A percentile compares a stretch with the other conserved stretches of the same genome.
Conservation (phyloP, 2,888 invertebrate species). For the Cheilosia vernalis region DNA sequence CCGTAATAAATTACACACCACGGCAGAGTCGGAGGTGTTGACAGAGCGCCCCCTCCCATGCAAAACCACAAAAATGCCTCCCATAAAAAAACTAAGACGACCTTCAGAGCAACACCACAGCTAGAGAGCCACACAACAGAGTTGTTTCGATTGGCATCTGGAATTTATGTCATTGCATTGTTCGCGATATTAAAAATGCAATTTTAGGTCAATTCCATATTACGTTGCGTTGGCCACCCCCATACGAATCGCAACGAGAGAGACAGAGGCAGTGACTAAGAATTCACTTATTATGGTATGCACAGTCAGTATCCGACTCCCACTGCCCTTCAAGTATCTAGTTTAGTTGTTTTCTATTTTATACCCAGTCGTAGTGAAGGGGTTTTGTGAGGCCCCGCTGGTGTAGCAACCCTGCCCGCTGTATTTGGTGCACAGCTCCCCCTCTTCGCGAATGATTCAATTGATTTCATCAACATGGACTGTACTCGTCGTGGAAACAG, state of each 20-base stretch:
- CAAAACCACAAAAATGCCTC: background rate
- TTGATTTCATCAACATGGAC: conserved; percentile 27
- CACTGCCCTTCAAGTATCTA: conserved; percentile 33
- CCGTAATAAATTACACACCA: conserved; percentile 1
- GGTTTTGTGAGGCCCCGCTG: background rate
- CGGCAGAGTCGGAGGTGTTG: background rate
- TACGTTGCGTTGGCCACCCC: conserved; percentile 7
- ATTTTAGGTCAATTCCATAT: conserved; percentile 53
- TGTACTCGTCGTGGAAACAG: background rate
- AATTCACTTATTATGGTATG: background rate
- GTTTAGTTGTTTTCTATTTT: conserved; percentile 12
- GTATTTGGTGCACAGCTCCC: conserved; percentile 14
- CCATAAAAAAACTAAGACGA: conserved; percentile 8
- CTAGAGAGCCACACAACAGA: background rate
- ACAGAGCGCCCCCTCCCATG: background rate
- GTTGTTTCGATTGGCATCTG: conserved; percentile 17
- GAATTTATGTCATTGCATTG: conserved; percentile 49
- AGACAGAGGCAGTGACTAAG: background rate
- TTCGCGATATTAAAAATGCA: conserved; percentile 30
- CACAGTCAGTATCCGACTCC: background rate
- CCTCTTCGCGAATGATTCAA: conserved; percentile 1
- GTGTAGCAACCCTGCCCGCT: conserved; percentile 5
- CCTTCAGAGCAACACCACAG: conserved; percentile 16
- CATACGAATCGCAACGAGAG: background rate
- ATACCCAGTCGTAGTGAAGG: background rate